These are phyloP conservation scores for Phrynocephalus versicolor DNA, from an alignment of 2,113 vertebrate species.

Conservation along the genomic window DNA sequence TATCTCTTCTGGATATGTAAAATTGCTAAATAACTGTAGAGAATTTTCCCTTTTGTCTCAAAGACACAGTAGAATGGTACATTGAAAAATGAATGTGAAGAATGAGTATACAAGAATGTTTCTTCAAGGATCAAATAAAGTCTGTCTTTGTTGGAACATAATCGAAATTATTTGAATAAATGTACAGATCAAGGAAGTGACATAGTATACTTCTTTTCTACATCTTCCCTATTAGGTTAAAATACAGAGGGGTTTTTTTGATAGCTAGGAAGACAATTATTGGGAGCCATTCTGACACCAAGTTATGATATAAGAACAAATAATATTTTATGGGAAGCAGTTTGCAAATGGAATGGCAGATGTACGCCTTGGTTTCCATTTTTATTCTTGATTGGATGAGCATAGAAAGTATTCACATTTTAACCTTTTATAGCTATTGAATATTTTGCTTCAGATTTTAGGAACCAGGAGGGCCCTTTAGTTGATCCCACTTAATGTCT, in stretches of 20 bases:
- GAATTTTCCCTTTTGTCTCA: constrained; percentile 43
- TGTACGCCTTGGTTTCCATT: constrained; percentile 35
- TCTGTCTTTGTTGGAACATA: constrained; percentile 14
- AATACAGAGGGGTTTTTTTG: constrained; percentile 24
- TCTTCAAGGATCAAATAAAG: constrained; percentile 35
- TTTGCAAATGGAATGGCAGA: constrained; percentile 6
- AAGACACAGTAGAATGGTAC: constrained; percentile 42
- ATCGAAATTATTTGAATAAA: constrained; percentile 8
- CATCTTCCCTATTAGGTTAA: constrained; percentile 13
- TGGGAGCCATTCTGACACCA: constrained; percentile 18
- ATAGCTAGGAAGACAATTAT: constrained; percentile 26
- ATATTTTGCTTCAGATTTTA: constrained; percentile 25
- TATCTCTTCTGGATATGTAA: constrained; percentile 47
- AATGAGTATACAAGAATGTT: constrained; percentile 51
- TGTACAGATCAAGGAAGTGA: constrained; percentile 12
- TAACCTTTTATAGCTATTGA: constrained; percentile 14
- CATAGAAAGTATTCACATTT: constrained; percentile 26
- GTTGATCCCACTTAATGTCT: not conserved
- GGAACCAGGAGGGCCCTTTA: not conserved
- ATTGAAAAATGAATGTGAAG: constrained; percentile 56
- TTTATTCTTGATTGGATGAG: constrained; percentile 27
- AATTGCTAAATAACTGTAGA: constrained; percentile 60
- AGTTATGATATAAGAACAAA: constrained; percentile 46
- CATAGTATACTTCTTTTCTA: constrained; percentile 4
- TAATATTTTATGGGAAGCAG: constrained; percentile 46